Conservation (phyloP, 2,888 invertebrate genomes). For the Amiota mariae region DNA sequence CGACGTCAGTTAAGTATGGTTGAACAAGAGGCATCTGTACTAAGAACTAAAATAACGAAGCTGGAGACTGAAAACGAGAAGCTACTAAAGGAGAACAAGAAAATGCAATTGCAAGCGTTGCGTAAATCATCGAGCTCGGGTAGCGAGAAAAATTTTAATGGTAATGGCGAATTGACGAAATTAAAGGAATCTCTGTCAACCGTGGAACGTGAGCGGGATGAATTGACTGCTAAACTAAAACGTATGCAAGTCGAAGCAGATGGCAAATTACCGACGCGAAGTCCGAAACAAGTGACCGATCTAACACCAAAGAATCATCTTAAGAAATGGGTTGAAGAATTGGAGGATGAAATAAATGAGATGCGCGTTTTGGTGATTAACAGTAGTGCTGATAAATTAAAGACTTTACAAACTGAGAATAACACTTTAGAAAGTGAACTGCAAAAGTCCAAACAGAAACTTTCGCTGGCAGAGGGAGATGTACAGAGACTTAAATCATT, state of each 20-base stretch:
- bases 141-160: slow-evolving; percentile 57
- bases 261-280: slow-evolving; percentile 80
- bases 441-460: slow-evolving; percentile 79
- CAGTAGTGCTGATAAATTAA: slow-evolving; percentile 71
- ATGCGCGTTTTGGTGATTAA: slow-evolving; percentile 73
- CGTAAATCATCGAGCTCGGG: slow-evolving; percentile 69
- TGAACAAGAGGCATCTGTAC: slow-evolving; percentile 83
- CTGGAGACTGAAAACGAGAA: slow-evolving; percentile 86
- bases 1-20: slow-evolving; percentile 84
- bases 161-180: slow-evolving; percentile 75
- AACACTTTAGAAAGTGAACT: slow-evolving; percentile 79
- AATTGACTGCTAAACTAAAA: slow-evolving; percentile 79
- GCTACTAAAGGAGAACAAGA: slow-evolving; percentile 82
- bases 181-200: slow-evolving; percentile 76
- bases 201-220: slow-evolving; percentile 79
- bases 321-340: slow-evolving; percentile 87
- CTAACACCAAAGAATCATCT: slow-evolving; percentile 74
- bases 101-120: slow-evolving; percentile 76
- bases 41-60: slow-evolving; percentile 80
- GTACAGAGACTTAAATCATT: slow-evolving; percentile 65
- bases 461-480: slow-evolving; percentile 77
- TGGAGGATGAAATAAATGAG: slow-evolving; percentile 87
- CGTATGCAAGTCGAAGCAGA: slow-evolving; percentile 79
- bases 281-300: slow-evolving; percentile 84
- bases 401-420: slow-evolving; percentile 80